Evolutionary conservation across 1,140 invertebrate genomes (phyloP).

Genomic region (Theocolax elegans): DNA sequence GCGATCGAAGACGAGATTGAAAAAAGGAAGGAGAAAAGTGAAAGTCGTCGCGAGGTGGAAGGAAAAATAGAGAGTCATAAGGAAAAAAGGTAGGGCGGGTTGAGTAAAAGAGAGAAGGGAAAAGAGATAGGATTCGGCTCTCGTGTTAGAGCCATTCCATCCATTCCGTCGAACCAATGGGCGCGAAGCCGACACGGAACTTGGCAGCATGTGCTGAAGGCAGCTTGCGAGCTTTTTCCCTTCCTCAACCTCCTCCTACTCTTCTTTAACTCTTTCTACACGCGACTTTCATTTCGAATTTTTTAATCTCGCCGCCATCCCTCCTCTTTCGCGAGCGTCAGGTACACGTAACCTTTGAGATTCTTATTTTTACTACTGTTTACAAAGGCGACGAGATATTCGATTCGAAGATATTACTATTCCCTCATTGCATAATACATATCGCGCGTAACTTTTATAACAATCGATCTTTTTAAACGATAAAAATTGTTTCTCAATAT

Average conservation of each 20-base stretch:
- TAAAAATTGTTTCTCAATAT: no score
- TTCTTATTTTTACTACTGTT: not conserved
- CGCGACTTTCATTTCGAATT: conserved; percentile 40
- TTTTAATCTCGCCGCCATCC: conserved; percentile 29
- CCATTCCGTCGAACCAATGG: conserved; percentile 44
- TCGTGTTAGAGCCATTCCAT: conserved; percentile 41
- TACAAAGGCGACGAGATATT: not conserved
- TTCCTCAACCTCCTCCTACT: conserved; percentile 34
- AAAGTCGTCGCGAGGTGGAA: not conserved
- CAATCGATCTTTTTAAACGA: no score
- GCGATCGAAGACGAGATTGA: no score
- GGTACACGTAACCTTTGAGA: not conserved
- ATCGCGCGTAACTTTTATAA: no score
- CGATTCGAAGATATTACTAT: not conserved
- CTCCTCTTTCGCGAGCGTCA: not conserved
- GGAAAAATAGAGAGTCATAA: conserved; percentile 39
- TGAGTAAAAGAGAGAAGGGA: conserved; percentile 2
- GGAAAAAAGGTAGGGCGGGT: conserved; percentile 35
- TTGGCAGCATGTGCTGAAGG: conserved; percentile 43
- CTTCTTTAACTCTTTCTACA: conserved; percentile 12
- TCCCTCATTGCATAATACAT: no score
- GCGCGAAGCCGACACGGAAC: conserved; percentile 41
- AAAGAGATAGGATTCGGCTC: conserved; percentile 32
- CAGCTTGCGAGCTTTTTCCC: conserved; percentile 40
- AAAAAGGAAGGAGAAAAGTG: no score